phyloP scores from a whole-genome alignment of 2,888 invertebrate genomes.

The Eilema sororculum region DNA sequence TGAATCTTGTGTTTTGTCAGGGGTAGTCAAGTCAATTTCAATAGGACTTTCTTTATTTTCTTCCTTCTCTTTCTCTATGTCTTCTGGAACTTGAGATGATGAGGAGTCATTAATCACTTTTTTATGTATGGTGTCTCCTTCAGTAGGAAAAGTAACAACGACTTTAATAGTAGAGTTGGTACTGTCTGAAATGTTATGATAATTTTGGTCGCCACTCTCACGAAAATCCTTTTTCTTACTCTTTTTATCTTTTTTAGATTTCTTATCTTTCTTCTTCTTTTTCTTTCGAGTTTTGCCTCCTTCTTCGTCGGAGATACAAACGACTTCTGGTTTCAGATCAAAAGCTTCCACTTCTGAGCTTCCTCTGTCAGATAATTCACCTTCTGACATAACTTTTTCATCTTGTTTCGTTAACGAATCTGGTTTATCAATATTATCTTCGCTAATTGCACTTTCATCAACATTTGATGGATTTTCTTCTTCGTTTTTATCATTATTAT shows the following conservation, averaged over 20 bases:
- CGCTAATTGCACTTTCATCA: not conserved
- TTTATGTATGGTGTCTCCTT: constrained; percentile 14
- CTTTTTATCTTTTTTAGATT: constrained; percentile 69
- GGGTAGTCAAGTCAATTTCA: constrained; percentile 23
- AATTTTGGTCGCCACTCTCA: constrained; percentile 71
- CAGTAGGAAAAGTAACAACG: not conserved
- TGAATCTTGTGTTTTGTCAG: constrained; percentile 5
- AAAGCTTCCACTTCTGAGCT: constrained; percentile 74
- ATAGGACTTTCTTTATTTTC: constrained; percentile 8
- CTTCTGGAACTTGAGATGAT: not conserved
- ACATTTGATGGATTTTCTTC: not conserved
- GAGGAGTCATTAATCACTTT: constrained; percentile 6
- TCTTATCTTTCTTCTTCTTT: constrained; percentile 80
- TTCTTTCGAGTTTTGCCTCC: constrained; percentile 57
- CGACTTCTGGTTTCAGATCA: constrained; percentile 78
- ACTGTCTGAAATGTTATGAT: constrained; percentile 56
- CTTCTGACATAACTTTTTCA: constrained; percentile 67
- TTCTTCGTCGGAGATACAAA: constrained; percentile 85
- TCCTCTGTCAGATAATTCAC: constrained; percentile 69
- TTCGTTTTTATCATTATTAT: not conserved
- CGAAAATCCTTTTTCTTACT: constrained; percentile 73
- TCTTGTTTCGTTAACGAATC: constrained; percentile 24
- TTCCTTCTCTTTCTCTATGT: not conserved
- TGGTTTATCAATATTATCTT: constrained; percentile 9
- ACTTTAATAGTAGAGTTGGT: not conserved